Conservation (phyloP, 2,797 vertebrate species). For the Siniperca obscura region DNA sequence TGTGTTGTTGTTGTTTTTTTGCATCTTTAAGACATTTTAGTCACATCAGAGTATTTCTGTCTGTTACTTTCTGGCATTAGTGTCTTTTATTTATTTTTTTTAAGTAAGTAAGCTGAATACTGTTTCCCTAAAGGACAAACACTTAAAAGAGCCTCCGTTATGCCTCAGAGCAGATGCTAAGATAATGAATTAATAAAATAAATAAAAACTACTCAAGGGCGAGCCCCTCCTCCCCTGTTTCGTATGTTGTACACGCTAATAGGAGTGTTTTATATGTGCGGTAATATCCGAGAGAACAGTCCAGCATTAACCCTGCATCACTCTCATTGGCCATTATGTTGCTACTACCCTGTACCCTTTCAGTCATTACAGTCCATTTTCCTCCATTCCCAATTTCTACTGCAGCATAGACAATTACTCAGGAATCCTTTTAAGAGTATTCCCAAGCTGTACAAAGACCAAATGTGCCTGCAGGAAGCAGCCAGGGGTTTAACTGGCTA, state of each 20-base stretch:
- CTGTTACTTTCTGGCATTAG: conserved; percentile 26
- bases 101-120: conserved; percentile 39
- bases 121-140: conserved; percentile 36
- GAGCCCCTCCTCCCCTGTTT: neutral
- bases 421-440: conserved; percentile 79
- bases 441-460: conserved; percentile 62
- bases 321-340: conserved; percentile 62
- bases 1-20: neutral
- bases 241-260: conserved; percentile 43
- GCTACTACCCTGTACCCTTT: conserved; percentile 57
- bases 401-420: conserved; percentile 75
- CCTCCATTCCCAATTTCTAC: conserved; percentile 68
- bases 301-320: conserved; percentile 47
- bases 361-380: conserved; percentile 73
- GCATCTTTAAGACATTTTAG: conserved; percentile 35
- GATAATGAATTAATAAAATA: conserved; percentile 54
- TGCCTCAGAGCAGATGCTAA: conserved; percentile 34
- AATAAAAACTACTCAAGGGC: conserved; percentile 38
- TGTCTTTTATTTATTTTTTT: conserved; percentile 27
- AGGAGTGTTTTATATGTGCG: conserved; percentile 57
- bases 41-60: conserved; percentile 38
- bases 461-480: conserved; percentile 65
- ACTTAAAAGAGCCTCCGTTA: conserved; percentile 25
- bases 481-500: conserved; percentile 58
- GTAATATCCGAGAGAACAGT: conserved; percentile 48